Percentiles rank a stretch among this genome's conserved stretches.
Conservation (phyloP, 2,797 vertebrate species). For the Typhlichthys subterraneus region DNA sequence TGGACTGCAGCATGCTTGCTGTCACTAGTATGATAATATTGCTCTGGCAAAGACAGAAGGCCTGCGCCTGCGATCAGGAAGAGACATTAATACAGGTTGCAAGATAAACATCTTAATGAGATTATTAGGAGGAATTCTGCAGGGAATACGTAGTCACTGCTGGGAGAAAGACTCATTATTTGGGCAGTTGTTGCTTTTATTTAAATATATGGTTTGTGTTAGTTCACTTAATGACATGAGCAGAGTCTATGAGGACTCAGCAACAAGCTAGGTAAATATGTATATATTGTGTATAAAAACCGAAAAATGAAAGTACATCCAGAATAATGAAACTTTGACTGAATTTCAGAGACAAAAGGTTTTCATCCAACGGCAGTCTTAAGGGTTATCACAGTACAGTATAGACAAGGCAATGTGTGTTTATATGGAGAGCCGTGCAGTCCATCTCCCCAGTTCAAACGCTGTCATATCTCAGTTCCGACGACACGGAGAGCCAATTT, state of each 20-base stretch:
- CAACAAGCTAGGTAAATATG: too few relatives aligned
- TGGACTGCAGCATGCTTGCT: conserved; percentile 7
- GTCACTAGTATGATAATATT: conserved; percentile 36
- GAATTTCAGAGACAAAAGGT: too few relatives aligned
- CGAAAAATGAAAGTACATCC: too few relatives aligned
- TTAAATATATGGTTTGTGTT: too few relatives aligned
- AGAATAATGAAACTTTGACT: too few relatives aligned
- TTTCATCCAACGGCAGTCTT: too few relatives aligned
- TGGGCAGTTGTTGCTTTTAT: too few relatives aligned
- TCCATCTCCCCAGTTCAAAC: conserved; percentile 8
- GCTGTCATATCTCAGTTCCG: conserved; percentile 1
- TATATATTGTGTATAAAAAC: too few relatives aligned
- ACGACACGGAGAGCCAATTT: conserved; percentile 1
- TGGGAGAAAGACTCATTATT: too few relatives aligned
- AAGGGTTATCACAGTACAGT: neutral
- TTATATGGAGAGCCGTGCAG: neutral
- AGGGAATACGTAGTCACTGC: neutral
- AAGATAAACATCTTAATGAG: conserved; percentile 27
- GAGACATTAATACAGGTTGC: conserved; percentile 14
- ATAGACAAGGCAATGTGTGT: neutral
- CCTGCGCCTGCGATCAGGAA: conserved; percentile 13
- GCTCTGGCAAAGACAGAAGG: conserved; percentile 17
- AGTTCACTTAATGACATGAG: too few relatives aligned
- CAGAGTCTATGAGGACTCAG: too few relatives aligned
- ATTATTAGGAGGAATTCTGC: conserved; percentile 7